A percentile compares a stretch with the other conserved stretches of the same genome.
These are phyloP conservation scores for Meliscaeva auricollis DNA, from an alignment of 2,888 invertebrate genomes.

Conservation along the genomic window DNA sequence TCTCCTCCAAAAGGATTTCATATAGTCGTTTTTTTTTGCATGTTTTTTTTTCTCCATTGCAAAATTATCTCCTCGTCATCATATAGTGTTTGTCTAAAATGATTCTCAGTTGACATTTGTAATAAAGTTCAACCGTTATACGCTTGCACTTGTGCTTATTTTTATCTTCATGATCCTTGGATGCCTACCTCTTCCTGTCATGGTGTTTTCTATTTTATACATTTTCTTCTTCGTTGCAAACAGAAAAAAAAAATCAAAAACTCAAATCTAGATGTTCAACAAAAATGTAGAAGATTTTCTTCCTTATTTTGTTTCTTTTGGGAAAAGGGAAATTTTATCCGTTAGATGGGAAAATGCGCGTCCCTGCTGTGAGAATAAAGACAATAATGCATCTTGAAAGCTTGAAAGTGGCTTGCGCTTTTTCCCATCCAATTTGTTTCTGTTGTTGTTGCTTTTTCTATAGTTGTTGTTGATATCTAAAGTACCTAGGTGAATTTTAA, in stretches of 20 bases:
- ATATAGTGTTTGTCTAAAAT: slow-evolving; percentile 60
- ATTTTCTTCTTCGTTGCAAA: not conserved
- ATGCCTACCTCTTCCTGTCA: slow-evolving; percentile 23
- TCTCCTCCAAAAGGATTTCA: no score
- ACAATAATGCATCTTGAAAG: slow-evolving; percentile 41
- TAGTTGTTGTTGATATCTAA: slow-evolving; percentile 1
- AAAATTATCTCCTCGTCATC: slow-evolving; percentile 41
- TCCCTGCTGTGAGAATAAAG: slow-evolving; percentile 35
- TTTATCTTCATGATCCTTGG: slow-evolving; percentile 40
- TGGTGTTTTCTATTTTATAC: slow-evolving; percentile 14
- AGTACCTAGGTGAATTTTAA: slow-evolving; percentile 27
- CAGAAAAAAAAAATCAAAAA: not conserved
- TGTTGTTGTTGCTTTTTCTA: not conserved
- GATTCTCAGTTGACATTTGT: slow-evolving; percentile 61
- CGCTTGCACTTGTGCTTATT: slow-evolving; percentile 57
- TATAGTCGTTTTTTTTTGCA: no score
- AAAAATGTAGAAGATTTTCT: not conserved
- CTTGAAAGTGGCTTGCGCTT: slow-evolving; percentile 56
- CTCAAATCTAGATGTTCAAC: not conserved
- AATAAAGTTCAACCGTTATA: slow-evolving; percentile 67
- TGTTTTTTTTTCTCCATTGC: no score
- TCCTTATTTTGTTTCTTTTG: slow-evolving; percentile 17
- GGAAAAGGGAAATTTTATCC: slow-evolving; percentile 29
- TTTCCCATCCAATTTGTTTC: slow-evolving; percentile 18
- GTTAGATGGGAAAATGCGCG: slow-evolving; percentile 3